These are phyloP conservation scores for Drosophila parabipectinata DNA, from an alignment of 1,140 invertebrate genomes.

Conservation along the genomic window DNA sequence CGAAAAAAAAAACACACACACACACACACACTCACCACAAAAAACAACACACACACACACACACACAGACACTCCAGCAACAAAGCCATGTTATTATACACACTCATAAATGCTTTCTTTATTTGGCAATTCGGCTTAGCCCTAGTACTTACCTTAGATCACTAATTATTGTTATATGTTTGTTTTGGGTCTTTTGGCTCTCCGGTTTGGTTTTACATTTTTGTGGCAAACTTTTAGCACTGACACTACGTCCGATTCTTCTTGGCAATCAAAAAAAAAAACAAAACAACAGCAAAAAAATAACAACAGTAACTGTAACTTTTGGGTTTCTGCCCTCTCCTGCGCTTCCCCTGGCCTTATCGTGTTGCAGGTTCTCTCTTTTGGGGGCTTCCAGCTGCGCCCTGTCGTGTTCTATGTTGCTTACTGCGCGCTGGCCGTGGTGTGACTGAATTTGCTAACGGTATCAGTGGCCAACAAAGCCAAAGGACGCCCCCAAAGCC, in stretches of 20 bases:
- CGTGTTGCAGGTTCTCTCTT: slow-evolving; percentile 28
- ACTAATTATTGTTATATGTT: slow-evolving; percentile 28
- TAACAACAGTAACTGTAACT: neutral
- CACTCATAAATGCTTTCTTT: slow-evolving; percentile 13
- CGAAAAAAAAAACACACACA: slow-evolving; percentile 26
- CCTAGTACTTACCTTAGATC: slow-evolving; percentile 23
- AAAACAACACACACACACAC: slow-evolving; percentile 9
- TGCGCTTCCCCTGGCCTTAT: neutral
- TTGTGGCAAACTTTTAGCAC: neutral
- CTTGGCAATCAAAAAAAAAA: neutral
- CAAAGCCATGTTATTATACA: slow-evolving; percentile 60
- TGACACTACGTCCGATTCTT: neutral
- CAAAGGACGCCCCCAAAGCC: slow-evolving; percentile 31
- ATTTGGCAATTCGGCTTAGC: slow-evolving; percentile 1
- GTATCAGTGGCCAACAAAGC: slow-evolving; percentile 8
- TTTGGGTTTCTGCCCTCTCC: neutral
- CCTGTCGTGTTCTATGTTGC: slow-evolving; percentile 32
- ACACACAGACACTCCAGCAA: slow-evolving; percentile 32
- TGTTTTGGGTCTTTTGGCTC: neutral
- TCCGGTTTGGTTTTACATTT: neutral
- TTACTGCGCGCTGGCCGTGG: slow-evolving; percentile 62
- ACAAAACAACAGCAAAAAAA: slow-evolving; percentile 5
- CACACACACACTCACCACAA: slow-evolving; percentile 1
- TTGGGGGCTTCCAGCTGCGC: slow-evolving; percentile 17
- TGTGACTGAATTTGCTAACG: slow-evolving; percentile 51